Evolutionary conservation across 2,797 vertebrate genomes (phyloP), one percentile per base, ranked within the genome.

Genomic region (Percopsis omiscomaycus): DNA sequence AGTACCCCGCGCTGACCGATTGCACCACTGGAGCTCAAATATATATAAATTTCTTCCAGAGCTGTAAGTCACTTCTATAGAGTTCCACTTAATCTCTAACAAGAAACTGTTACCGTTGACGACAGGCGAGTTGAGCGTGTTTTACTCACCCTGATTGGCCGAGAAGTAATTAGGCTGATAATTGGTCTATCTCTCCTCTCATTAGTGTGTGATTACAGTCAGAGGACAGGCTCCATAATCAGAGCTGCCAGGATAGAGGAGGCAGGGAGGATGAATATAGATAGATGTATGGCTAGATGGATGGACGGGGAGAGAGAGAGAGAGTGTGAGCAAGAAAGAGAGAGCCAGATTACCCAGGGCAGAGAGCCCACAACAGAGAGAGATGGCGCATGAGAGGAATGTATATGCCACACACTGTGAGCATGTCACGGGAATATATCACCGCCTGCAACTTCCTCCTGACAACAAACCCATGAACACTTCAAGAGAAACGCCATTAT

Each of bases 101-200:
- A 52, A 48, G 55, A 51, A 61, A 27, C 54, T 44, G 44, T 10
- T 3, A 6, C 22, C 1, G 3, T 5, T 27, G 55, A 61, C 55
- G 67, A 27, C 27, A 9, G 27, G 44, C 42, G 45, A 73, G 14
- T 59, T 51, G 64, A 49, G 22, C 27, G 47, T 42, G 45, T 52
- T 49, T 12, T 3, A 55, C 3, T 29, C 28, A 13, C 30, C 12
- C 45, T 71, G 69, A 74, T 59, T 74, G 69, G 76, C 63, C 28
- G 51, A 9, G 30, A n/a, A 9, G 29, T 44, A 5, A 3, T 61
- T 14, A 22, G 58, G 59, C 50, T 16, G 54, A 32, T 73, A 73
- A 75, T 77, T 77, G 66, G 28, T 68, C 69, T 45, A 53, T 72
- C 60, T 74, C 54, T 68, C 11, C 27, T 29, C 49, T 37, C 61